Evolutionary conservation across 1,140 invertebrate genomes (phyloP).

Genomic region (Meloidogyne exigua): DNA sequence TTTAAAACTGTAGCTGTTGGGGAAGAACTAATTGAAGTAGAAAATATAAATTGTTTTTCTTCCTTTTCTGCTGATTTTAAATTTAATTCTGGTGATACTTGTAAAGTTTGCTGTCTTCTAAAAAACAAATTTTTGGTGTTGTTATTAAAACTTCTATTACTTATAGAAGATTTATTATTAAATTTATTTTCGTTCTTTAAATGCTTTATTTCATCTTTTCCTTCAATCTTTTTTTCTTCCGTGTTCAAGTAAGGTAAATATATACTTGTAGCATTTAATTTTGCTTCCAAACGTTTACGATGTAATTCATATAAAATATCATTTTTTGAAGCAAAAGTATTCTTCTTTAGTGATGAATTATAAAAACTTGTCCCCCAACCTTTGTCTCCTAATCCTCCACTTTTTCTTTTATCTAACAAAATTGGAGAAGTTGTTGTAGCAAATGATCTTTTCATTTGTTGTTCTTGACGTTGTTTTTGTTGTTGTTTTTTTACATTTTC

Average conservation of each 20-base stretch:
- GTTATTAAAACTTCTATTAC: background rate
- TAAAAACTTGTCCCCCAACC: background rate
- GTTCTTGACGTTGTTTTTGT: background rate
- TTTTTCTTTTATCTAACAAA: background rate
- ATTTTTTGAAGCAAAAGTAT: background rate
- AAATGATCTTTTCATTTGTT: conserved; percentile 1
- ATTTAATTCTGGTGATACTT: background rate
- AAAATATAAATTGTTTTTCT: background rate
- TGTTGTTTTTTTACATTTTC: background rate
- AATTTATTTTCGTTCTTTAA: background rate
- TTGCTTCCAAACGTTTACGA: background rate
- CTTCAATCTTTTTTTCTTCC: background rate
- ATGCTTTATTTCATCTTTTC: background rate
- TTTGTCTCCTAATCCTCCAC: background rate
- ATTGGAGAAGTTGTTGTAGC: background rate
- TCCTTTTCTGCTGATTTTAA: background rate
- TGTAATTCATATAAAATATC: conserved; percentile 1
- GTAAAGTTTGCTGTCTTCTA: background rate
- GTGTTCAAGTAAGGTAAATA: background rate
- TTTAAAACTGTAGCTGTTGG: background rate
- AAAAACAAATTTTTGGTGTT: conserved; percentile 3
- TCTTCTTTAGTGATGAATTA: background rate
- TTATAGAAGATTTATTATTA: background rate
- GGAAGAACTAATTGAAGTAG: background rate
- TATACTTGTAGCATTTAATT: background rate